A percentile compares a stretch with the other conserved stretches of the same genome.
Conservation (phyloP, 2,888 invertebrate species). For the Carpatolechia fugitivella region DNA sequence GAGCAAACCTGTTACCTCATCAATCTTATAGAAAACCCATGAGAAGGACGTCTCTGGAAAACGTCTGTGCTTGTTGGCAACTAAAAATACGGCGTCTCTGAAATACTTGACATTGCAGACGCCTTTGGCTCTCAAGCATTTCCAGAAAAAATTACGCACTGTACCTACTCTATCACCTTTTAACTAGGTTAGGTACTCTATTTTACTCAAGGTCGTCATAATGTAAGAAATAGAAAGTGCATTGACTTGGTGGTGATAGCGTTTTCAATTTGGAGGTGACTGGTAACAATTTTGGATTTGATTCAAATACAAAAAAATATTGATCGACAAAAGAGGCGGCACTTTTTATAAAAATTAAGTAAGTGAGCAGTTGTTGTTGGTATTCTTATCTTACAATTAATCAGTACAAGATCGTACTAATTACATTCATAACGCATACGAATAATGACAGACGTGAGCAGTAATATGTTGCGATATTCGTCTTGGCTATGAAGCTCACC, state of each 20-base stretch:
- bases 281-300: neutral
- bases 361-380: too few relatives aligned
- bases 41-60: conserved; percentile 43
- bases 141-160: conserved; percentile 58
- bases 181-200: neutral
- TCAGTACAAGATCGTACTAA: too few relatives aligned
- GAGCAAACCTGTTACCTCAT: conserved; percentile 25
- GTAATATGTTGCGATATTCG: too few relatives aligned
- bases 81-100: conserved; percentile 46
- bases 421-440: too few relatives aligned
- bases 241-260: neutral
- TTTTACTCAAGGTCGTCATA: neutral
- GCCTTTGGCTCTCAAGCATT: conserved; percentile 50
- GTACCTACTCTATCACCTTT: too few relatives aligned
- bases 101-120: conserved; percentile 66
- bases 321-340: neutral
- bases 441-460: too few relatives aligned
- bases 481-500: neutral
- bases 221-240: neutral
- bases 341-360: neutral
- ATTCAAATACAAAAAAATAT: neutral
- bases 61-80: conserved; percentile 39
- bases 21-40: conserved; percentile 48
- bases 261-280: neutral
- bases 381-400: too few relatives aligned